These are phyloP conservation scores for Heterochromis multidens DNA, from an alignment of 2,113 vertebrate species.

Conservation along the genomic window DNA sequence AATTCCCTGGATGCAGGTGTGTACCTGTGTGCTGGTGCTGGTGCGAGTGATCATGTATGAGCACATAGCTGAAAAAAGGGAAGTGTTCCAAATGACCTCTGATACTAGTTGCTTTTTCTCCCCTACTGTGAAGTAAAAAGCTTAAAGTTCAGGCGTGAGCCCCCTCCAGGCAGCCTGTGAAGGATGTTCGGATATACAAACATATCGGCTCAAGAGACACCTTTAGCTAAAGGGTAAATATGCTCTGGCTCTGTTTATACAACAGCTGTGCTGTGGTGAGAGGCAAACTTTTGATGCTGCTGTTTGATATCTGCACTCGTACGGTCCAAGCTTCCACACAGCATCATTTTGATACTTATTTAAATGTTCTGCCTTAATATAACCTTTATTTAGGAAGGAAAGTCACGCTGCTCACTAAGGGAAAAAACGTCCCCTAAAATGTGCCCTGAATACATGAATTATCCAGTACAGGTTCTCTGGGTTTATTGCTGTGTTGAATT, in stretches of 20 bases:
- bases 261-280: slow-evolving; percentile 34
- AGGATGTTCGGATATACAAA: slow-evolving; percentile 63
- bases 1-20: not conserved
- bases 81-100: slow-evolving; percentile 48
- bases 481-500: slow-evolving; percentile 16
- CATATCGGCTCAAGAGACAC: slow-evolving; percentile 55
- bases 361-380: slow-evolving; percentile 19
- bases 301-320: slow-evolving; percentile 41
- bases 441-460: slow-evolving; percentile 36
- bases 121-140: slow-evolving; percentile 45
- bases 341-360: slow-evolving; percentile 32
- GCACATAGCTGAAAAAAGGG: slow-evolving; percentile 11
- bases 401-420: not conserved
- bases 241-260: slow-evolving; percentile 52
- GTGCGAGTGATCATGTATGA: not conserved
- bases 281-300: slow-evolving; percentile 3
- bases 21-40: not conserved
- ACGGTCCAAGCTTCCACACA: not conserved
- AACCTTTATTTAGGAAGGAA: slow-evolving; percentile 15
- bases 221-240: slow-evolving; percentile 66
- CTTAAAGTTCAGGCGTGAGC: slow-evolving; percentile 56
- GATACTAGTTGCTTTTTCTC: slow-evolving; percentile 33
- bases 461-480: not conserved
- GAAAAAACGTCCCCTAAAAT: not conserved
- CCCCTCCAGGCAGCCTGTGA: slow-evolving; percentile 47